A percentile compares a stretch with the other conserved stretches of the same genome.
Evolutionary conservation across 2,113 vertebrate genomes (phyloP).

Genomic region (Thymallus thymallus): DNA sequence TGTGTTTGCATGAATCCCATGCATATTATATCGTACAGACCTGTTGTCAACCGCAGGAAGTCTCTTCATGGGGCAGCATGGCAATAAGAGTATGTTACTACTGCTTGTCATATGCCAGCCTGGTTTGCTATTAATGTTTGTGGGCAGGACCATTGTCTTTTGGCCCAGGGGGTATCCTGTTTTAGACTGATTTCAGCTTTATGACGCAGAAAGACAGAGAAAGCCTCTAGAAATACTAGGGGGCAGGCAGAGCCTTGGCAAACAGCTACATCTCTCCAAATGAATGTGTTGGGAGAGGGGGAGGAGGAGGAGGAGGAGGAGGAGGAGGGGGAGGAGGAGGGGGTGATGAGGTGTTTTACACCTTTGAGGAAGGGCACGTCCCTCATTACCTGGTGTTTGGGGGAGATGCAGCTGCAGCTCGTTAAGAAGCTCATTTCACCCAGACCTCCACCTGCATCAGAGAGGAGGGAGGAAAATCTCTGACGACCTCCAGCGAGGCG

Average conservation of each 20-base stretch:
- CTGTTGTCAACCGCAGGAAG: conserved; percentile 61
- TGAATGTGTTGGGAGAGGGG: conserved; percentile 20
- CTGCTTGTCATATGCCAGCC: conserved; percentile 61
- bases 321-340: not conserved
- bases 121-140: conserved; percentile 63
- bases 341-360: conserved; percentile 40
- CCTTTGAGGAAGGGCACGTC: conserved; percentile 58
- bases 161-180: conserved; percentile 54
- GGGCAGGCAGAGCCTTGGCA: conserved; percentile 33
- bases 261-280: conserved; percentile 39
- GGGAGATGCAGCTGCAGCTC: conserved; percentile 28
- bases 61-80: conserved; percentile 59
- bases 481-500: conserved; percentile 64
- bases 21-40: conserved; percentile 60
- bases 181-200: conserved; percentile 44
- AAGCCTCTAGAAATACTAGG: conserved; percentile 31
- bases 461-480: conserved; percentile 50
- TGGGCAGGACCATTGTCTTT: conserved; percentile 52
- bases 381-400: conserved; percentile 61
- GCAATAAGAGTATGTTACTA: conserved; percentile 68
- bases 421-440: conserved; percentile 31
- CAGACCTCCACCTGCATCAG: conserved; percentile 51
- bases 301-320: too few relatives aligned
- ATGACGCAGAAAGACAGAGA: conserved; percentile 32
- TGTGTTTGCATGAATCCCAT: conserved; percentile 65